Conservation (phyloP, 2,888 invertebrate species). For the Callyntrura guangdongensis region DNA sequence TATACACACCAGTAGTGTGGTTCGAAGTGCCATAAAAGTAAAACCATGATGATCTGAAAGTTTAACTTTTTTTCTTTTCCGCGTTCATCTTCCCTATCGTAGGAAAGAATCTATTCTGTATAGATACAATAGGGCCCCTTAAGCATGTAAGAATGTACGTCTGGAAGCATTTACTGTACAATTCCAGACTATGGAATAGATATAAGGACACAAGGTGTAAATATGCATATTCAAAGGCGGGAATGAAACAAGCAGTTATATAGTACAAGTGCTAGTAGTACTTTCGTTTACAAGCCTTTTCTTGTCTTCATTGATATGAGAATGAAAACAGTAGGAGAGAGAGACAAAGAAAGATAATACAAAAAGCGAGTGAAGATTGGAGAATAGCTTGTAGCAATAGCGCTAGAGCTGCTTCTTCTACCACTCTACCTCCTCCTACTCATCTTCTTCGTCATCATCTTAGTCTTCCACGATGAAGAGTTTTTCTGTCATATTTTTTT, state of each 20-base stretch:
- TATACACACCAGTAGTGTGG: not conserved
- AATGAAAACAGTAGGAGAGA: slow-evolving; percentile 4
- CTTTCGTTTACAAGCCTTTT: slow-evolving; percentile 10
- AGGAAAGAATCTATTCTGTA: slow-evolving; percentile 48
- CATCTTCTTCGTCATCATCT: slow-evolving; percentile 37
- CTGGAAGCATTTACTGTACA: not conserved
- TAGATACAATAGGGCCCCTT: not conserved
- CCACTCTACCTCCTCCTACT: slow-evolving; percentile 9
- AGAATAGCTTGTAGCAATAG: slow-evolving; percentile 61
- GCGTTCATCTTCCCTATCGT: slow-evolving; percentile 54
- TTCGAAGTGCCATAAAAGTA: slow-evolving; percentile 27
- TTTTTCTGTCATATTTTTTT: slow-evolving; percentile 64
- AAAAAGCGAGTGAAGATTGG: not conserved
- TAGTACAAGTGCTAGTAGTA: not conserved
- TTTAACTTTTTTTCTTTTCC: slow-evolving; percentile 42
- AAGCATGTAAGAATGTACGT: no score
- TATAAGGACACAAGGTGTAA: not conserved
- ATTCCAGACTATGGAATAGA: not conserved
- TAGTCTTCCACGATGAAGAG: slow-evolving; percentile 35
- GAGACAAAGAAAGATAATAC: not conserved
- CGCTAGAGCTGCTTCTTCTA: slow-evolving; percentile 52
- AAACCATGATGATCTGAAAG: slow-evolving; percentile 48
- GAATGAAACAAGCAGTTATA: no score
- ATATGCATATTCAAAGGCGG: slow-evolving; percentile 2
- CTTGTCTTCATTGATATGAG: slow-evolving; percentile 38